Evolutionary conservation across 2,113 vertebrate species (phyloP).

Genomic region (Eublepharis macularius): DNA sequence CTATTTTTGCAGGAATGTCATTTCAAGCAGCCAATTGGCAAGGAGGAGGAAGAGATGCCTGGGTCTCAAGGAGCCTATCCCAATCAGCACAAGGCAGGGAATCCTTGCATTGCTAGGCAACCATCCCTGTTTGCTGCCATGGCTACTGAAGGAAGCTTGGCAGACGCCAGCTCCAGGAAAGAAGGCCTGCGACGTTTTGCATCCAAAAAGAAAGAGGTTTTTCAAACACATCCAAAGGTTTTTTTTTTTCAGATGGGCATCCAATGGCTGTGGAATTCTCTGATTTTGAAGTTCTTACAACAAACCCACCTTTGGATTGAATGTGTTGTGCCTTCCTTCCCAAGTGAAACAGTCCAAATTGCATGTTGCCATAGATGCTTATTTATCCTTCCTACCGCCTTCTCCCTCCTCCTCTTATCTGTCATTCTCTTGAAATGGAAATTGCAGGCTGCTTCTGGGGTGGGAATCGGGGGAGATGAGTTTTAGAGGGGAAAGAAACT

Average conservation of each 20-base stretch:
- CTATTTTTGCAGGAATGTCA: neutral
- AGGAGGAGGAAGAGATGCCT: neutral
- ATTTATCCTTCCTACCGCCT: too few species aligned
- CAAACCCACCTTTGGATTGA: neutral
- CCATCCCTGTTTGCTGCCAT: neutral
- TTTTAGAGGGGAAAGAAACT: too few species aligned
- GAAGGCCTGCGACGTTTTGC: neutral
- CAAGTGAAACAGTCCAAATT: too few species aligned
- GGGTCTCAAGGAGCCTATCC: neutral
- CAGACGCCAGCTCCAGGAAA: neutral
- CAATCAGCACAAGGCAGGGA: neutral
- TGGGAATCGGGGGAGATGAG: too few species aligned
- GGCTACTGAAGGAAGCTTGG: slow-evolving; percentile 13
- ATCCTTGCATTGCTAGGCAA: neutral
- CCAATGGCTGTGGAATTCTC: neutral
- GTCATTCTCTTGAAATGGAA: too few species aligned
- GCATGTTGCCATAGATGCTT: too few species aligned
- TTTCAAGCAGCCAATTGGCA: neutral
- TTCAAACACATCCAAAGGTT: neutral
- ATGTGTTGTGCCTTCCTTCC: too few species aligned
- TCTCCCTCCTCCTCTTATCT: too few species aligned
- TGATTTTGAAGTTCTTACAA: neutral
- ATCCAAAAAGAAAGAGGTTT: neutral
- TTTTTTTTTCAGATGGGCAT: neutral
- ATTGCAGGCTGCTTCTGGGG: too few species aligned